Conservation (phyloP, 2,888 invertebrate genomes). For the Platerodrilus igneus region DNA sequence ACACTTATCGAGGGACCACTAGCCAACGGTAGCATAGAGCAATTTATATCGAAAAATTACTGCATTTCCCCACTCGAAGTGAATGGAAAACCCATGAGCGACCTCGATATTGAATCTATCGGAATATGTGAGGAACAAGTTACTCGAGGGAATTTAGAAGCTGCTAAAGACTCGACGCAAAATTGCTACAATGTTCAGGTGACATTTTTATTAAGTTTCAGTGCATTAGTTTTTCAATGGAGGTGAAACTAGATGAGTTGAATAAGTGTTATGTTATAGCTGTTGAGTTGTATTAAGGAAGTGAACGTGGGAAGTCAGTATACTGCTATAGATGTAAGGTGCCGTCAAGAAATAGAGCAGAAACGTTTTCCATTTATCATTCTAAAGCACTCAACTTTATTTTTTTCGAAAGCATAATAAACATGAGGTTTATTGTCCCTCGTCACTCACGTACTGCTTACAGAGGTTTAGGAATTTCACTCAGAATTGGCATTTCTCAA, state of each 20-base stretch:
- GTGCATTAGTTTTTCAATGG: slow-evolving; percentile 25
- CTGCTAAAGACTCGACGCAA: slow-evolving; percentile 42
- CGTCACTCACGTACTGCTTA: too few species aligned
- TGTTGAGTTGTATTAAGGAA: too few species aligned
- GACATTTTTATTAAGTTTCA: slow-evolving; percentile 24
- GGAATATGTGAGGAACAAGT: slow-evolving; percentile 66
- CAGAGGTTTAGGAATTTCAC: too few species aligned
- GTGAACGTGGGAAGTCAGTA: too few species aligned
- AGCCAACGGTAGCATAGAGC: slow-evolving; percentile 61
- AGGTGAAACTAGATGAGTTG: slow-evolving; percentile 40
- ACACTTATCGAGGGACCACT: slow-evolving; percentile 72
- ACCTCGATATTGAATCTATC: slow-evolving; percentile 60
- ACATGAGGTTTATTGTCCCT: too few species aligned
- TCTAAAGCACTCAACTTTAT: too few species aligned
- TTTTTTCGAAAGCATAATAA: too few species aligned
- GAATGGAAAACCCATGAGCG: slow-evolving; percentile 71
- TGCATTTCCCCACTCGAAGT: slow-evolving; percentile 83
- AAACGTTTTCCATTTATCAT: too few species aligned
- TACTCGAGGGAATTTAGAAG: slow-evolving; percentile 61
- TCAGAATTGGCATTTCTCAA: too few species aligned
- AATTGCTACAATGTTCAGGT: slow-evolving; percentile 24
- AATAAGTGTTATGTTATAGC: slow-evolving; percentile 7
- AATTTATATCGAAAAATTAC: slow-evolving; percentile 71
- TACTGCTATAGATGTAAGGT: too few species aligned
- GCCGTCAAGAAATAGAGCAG: too few species aligned